Evolutionary conservation across 1,140 invertebrate genomes (phyloP), one percentile per base, ranked within the genome.

Genomic region (Brachionus plicatilis): DNA sequence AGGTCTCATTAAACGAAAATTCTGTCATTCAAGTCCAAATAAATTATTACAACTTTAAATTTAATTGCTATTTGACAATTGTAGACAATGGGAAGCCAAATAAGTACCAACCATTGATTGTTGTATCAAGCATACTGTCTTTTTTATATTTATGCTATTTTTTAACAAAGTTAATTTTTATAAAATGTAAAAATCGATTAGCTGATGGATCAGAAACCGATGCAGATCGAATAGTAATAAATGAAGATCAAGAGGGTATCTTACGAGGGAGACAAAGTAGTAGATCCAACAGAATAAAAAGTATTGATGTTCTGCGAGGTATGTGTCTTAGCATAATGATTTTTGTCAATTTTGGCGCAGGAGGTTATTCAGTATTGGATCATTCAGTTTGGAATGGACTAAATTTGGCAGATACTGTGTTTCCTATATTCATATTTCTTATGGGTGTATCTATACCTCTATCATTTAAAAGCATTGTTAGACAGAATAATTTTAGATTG

Each of bases 331-430:
- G 89, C 0, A 85, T 93, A 29, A 93, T 93, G 94, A 94, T 95
- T 85, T 95, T 95, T 89, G 93, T 94, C 1, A 95, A 95, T 88
- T 93, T 93, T 85, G 94, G 94, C 37, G 93, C 43, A 41, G 43
- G 47, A 33, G 45, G 43, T 14, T 83, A 47, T 41, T 33, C 27
- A 45, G 14, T 83, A 17, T 20, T 83, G 6, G 43, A 68, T 45
- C 56, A 68, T 56, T 41, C 47, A 1, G 91, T 93, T 8, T 99
- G 96, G 96, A 95, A 97, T 90, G 96, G 96, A 0, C 88, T 98
- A 1, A 94, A 94, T 27, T 89, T 96, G 43, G 96, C 95, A 1
- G 96, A 98, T 90, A 89, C 97, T 37, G 93, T 98, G n/a, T 96
- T 98, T 88, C 96, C 96, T 24, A 97, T 94, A 92, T 95, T 83